Percentiles rank a stretch among this genome's conserved stretches.
phyloP scores from a whole-genome alignment of 2,888 invertebrate genomes.

The Agonopterix heracliana region DNA sequence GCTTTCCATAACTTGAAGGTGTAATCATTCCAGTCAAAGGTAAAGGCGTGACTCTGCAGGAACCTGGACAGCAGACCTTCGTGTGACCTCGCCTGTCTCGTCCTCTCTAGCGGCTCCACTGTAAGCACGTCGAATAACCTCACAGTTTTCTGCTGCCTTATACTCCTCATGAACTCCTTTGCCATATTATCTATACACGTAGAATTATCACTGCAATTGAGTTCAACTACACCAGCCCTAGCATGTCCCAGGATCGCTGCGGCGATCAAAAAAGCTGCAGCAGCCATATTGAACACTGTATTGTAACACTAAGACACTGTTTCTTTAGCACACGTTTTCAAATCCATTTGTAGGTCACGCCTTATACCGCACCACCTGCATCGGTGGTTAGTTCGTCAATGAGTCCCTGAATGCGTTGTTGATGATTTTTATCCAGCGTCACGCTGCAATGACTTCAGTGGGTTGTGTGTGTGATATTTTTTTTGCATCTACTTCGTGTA shows the following conservation, averaged over 20 bases:
- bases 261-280: slow-evolving; percentile 49
- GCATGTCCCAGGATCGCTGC: slow-evolving; percentile 48
- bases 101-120: slow-evolving; percentile 66
- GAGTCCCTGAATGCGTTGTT: slow-evolving; percentile 48
- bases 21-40: slow-evolving; percentile 72
- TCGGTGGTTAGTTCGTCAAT: slow-evolving; percentile 63
- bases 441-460: slow-evolving; percentile 53
- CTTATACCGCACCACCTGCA: slow-evolving; percentile 47
- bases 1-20: slow-evolving; percentile 70
- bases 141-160: slow-evolving; percentile 70
- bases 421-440: slow-evolving; percentile 71
- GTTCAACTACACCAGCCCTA: slow-evolving; percentile 45
- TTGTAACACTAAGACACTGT: slow-evolving; percentile 30
- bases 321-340: slow-evolving; percentile 38
- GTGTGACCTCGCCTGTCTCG: slow-evolving; percentile 53
- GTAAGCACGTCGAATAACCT: slow-evolving; percentile 72
- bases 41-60: slow-evolving; percentile 69
- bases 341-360: slow-evolving; percentile 71
- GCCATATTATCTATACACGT: slow-evolving; percentile 75
- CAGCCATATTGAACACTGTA: slow-evolving; percentile 60
- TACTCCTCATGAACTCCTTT: slow-evolving; percentile 65
- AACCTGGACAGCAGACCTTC: slow-evolving; percentile 56
- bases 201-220: slow-evolving; percentile 78
- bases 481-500: slow-evolving; percentile 39
- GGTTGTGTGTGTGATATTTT: slow-evolving; percentile 50